Base-by-base conservation (phyloP, 2,888 invertebrate species). In the Tolmerus cingulatus region DNA sequence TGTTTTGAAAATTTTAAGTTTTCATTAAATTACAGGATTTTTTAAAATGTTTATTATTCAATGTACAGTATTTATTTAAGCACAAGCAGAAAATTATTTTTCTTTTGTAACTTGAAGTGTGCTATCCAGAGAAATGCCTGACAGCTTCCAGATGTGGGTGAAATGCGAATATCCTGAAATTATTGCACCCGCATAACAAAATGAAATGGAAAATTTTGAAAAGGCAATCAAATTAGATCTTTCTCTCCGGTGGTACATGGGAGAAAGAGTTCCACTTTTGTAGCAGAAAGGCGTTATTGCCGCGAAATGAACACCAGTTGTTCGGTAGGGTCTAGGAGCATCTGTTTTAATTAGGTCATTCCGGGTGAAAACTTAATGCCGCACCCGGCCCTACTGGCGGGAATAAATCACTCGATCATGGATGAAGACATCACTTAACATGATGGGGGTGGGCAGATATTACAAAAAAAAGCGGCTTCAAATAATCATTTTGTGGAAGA, bases 401-500 rank as follows among this genome's bases (percentile, higher is more conserved):
- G 78, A 78, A 78, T 78, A 78, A 78, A 78, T 78, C 78, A 78
- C 78, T 78, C 43, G 66, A 66, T 78, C 19, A 37, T 43, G 23
- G 23, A 78, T 78, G 37, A 78, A 78, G 43, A 78, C 78, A 43
- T 78, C 78, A 78, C 12, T 40, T 43, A 78, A 78, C 23, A 43
- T 19, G 78, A 78, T 43, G 40, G 43, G 78, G 78, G 43, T 78
- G 40, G 40, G 8, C 43, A 43, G 40, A 23, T 43, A 14, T 46
- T 40, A 40, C 12, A 78, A 19, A 37, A 78, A 78, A 78, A 43
- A 46, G 16, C 12, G 5, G 16, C 4, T 46, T 46, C 9, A 40
- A 78, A 78, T 12, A 37, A n/a, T 78, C 43, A 34, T 78, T 78
- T n/a, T 78, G 23, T 43, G 27, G 37, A 23, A 78, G 9, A 77